These are phyloP conservation scores for Chunga burmeisteri DNA, from an alignment of 2,113 vertebrate genomes.

Conservation along the genomic window DNA sequence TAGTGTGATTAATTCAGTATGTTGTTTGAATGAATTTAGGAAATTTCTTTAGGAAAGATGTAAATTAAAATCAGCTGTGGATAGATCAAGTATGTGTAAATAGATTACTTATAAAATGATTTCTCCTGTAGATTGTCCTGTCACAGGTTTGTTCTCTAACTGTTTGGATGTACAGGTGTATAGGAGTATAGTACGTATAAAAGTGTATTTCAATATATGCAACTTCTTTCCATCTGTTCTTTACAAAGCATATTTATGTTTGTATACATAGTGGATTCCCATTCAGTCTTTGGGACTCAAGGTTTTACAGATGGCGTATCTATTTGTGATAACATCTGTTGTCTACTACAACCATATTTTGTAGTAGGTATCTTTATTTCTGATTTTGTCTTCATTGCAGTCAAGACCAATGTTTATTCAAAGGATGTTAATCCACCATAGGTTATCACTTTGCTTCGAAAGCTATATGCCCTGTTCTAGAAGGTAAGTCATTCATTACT, in stretches of 20 bases:
- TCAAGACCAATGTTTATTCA: not conserved
- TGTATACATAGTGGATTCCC: not conserved
- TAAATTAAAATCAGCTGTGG: not conserved
- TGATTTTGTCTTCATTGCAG: not conserved
- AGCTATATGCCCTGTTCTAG: not conserved
- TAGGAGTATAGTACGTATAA: not conserved
- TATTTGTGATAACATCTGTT: not conserved
- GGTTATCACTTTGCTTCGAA: not conserved
- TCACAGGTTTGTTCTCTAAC: not conserved
- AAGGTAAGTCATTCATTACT: not conserved
- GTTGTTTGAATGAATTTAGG: not conserved
- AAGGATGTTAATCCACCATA: not conserved
- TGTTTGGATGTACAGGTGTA: not conserved
- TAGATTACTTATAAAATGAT: not conserved
- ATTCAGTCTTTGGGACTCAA: not conserved
- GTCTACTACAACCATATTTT: not conserved
- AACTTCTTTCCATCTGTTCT: not conserved
- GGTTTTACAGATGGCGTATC: not conserved
- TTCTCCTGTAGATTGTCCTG: not conserved
- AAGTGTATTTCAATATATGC: not conserved
- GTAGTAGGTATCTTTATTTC: not conserved
- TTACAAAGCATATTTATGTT: not conserved
- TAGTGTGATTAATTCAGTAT: not conserved
- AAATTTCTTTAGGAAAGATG: not conserved
- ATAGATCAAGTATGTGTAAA: not conserved